phyloP scores from a whole-genome alignment of 1,140 invertebrate genomes.

The Magallana angulata region DNA sequence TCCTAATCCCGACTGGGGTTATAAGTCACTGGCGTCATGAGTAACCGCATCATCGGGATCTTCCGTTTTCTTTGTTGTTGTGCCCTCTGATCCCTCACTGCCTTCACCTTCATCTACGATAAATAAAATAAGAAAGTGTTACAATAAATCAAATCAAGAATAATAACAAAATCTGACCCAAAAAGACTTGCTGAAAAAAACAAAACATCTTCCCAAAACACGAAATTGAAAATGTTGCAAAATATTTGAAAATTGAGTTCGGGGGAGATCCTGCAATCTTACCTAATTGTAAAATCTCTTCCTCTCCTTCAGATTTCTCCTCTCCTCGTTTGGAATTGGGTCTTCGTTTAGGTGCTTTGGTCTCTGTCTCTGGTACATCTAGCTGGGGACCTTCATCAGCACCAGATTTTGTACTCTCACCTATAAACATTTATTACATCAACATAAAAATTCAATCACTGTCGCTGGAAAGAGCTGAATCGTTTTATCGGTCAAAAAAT shows the following conservation, averaged over 20 bases:
- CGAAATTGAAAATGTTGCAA: no score
- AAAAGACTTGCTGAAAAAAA: no score
- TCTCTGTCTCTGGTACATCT: conserved; percentile 22
- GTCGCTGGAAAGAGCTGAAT: no score
- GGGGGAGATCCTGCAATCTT: background rate
- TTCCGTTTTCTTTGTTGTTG: conserved; percentile 29
- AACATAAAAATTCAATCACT: background rate
- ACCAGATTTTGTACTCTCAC: background rate
- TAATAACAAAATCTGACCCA: no score
- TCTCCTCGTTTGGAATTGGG: conserved; percentile 26
- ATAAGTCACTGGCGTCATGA: conserved; percentile 37
- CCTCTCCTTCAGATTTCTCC: conserved; percentile 39
- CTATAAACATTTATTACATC: background rate
- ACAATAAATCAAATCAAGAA: background rate
- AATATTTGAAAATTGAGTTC: no score
- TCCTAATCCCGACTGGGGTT: conserved; percentile 14
- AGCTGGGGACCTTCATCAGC: conserved; percentile 20
- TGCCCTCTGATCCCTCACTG: conserved; percentile 11
- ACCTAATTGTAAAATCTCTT: conserved; percentile 56
- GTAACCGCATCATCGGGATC: conserved; percentile 29
- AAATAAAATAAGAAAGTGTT: background rate
- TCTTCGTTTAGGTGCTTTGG: background rate
- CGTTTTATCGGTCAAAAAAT: no score
- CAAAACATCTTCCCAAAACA: no score
- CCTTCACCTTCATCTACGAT: conserved; percentile 8